Conservation (phyloP, 2,113 vertebrate genomes). For the Syrmaticus mikado region DNA sequence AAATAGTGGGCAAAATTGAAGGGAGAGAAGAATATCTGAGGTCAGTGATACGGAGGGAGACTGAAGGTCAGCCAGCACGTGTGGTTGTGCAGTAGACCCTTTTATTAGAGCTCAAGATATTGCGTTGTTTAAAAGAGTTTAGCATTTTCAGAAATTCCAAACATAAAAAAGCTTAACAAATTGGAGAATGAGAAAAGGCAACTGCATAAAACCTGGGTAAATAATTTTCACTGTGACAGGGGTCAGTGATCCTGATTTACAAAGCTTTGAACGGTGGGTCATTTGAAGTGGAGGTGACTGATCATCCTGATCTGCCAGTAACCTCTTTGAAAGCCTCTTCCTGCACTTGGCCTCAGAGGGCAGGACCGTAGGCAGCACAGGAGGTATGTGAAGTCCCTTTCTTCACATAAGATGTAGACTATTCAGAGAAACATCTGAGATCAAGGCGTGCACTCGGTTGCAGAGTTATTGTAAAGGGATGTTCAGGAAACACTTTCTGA, state of each 20-base stretch:
- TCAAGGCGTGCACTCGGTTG: accelerated
- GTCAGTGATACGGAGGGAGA: not conserved
- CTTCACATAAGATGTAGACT: not conserved
- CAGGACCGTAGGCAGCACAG: not conserved
- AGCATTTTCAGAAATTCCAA: not conserved
- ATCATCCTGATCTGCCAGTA: not conserved
- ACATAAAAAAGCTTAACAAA: not conserved
- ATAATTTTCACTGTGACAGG: not conserved
- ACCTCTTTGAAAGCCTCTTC: not conserved
- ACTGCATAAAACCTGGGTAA: not conserved
- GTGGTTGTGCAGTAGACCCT: not conserved
- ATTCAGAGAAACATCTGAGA: not conserved
- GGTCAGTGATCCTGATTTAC: not conserved
- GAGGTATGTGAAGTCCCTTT: not conserved
- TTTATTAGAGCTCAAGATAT: not conserved
- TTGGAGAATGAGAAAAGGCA: not conserved
- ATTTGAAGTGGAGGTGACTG: not conserved
- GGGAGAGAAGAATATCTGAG: not conserved
- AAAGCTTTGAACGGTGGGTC: not conserved
- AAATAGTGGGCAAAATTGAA: not conserved
- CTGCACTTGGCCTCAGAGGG: not conserved
- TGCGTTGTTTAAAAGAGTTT: not conserved
- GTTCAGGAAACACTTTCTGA: not conserved
- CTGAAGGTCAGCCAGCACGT: not conserved
- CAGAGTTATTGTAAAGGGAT: not conserved